Evolutionary conservation across 2,113 vertebrate species (phyloP).

Genomic region (Halichoerus grypus): DNA sequence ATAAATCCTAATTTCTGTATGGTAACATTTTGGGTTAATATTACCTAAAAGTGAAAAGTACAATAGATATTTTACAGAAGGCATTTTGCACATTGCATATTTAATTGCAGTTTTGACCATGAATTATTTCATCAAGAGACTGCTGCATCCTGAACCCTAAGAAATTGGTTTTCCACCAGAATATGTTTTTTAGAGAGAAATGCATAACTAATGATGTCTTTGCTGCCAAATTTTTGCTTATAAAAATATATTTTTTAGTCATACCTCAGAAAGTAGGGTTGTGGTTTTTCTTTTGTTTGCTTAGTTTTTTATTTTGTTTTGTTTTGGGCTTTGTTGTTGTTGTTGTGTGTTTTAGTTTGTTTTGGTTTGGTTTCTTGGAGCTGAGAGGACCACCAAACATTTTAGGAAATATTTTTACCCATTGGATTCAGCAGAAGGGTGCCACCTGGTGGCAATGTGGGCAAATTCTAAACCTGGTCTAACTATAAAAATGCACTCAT

Average conservation of each 20-base stretch:
- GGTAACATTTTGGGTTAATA: slow-evolving; percentile 60
- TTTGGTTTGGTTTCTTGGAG: not conserved
- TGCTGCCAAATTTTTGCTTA: not conserved
- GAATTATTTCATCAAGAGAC: not conserved
- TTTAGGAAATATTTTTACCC: slow-evolving; percentile 46
- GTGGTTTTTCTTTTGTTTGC: not conserved
- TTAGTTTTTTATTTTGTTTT: not conserved
- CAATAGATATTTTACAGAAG: slow-evolving; percentile 55
- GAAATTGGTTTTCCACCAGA: not conserved
- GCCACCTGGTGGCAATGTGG: slow-evolving; percentile 80
- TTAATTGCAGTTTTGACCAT: not conserved
- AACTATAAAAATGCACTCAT: not conserved
- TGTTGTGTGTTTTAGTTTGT: not conserved
- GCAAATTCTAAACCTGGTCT: slow-evolving; percentile 24
- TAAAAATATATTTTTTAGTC: not conserved
- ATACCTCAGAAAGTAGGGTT: not conserved
- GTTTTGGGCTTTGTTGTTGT: not conserved
- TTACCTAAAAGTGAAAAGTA: slow-evolving; percentile 64
- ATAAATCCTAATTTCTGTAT: slow-evolving; percentile 64
- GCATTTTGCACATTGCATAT: not conserved
- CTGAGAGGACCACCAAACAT: not conserved
- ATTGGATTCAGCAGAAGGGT: slow-evolving; percentile 73
- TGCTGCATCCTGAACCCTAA: not conserved
- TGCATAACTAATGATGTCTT: not conserved
- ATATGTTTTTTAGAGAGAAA: slow-evolving; percentile 27